Percentiles rank a stretch among this genome's conserved stretches.
These are phyloP conservation scores for Episyrphus balteatus DNA, from an alignment of 1,140 invertebrate species.

Conservation along the genomic window DNA sequence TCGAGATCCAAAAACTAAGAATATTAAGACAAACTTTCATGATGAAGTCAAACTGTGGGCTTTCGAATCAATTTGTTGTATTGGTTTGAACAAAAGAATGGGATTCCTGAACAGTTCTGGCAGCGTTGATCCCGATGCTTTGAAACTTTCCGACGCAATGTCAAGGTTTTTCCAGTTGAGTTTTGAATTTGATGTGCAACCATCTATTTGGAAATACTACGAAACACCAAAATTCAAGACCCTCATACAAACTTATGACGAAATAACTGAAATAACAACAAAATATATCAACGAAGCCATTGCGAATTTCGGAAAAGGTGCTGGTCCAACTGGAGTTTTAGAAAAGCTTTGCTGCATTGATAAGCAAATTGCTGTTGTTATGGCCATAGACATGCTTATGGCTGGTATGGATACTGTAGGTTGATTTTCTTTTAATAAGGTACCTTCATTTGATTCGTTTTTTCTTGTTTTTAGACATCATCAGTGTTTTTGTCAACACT, in stretches of 20 bases:
- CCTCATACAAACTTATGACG: conserved; percentile 40
- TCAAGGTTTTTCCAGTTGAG: conserved; percentile 40
- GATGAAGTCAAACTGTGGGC: conserved; percentile 56
- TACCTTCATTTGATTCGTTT: not conserved
- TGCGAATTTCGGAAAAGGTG: conserved; percentile 23
- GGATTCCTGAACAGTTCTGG: conserved; percentile 35
- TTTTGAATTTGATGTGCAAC: conserved; percentile 47
- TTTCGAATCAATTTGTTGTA: conserved; percentile 54
- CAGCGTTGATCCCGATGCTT: conserved; percentile 40
- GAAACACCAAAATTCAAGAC: conserved; percentile 45
- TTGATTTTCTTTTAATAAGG: not conserved
- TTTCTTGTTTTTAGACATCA: not conserved
- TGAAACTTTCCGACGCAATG: conserved; percentile 42
- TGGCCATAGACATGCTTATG: conserved; percentile 61
- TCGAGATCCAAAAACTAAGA: conserved; percentile 38
- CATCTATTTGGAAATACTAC: conserved; percentile 50
- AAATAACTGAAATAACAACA: conserved; percentile 23
- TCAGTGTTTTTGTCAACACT: not conserved
- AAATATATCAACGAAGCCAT: conserved; percentile 24
- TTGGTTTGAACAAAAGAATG: conserved; percentile 45
- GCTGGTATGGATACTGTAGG: conserved; percentile 65
- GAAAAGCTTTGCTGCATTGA: conserved; percentile 43
- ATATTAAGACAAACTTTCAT: conserved; percentile 44
- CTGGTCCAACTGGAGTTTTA: conserved; percentile 33
- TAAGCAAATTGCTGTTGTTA: conserved; percentile 44